Evolutionary conservation across 2,797 vertebrate genomes (phyloP).

Genomic region (Petrocephalus sullivani): DNA sequence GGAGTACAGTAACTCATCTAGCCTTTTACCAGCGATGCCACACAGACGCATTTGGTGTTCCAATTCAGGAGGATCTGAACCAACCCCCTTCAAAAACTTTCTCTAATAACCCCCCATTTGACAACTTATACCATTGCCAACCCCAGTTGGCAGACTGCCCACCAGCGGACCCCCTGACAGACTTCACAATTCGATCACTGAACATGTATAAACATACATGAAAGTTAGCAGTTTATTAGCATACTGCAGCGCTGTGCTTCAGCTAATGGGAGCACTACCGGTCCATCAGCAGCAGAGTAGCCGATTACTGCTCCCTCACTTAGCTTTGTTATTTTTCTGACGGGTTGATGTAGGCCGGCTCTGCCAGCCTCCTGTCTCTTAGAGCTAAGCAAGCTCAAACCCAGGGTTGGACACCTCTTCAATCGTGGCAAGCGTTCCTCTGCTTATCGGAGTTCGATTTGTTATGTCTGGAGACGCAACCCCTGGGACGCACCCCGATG

Average conservation of each 20-base stretch:
- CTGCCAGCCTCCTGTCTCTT: background rate
- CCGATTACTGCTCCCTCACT: background rate
- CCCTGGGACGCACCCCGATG: background rate
- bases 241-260: background rate
- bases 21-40: background rate
- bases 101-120: background rate
- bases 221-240: background rate
- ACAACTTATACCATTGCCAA: background rate
- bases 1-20: background rate
- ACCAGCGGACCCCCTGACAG: background rate
- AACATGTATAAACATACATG: background rate
- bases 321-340: background rate
- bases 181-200: background rate
- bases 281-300: background rate
- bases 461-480: background rate
- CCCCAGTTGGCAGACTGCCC: background rate
- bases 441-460: constrained; percentile 12
- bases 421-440: background rate
- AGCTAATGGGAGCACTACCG: background rate
- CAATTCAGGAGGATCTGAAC: background rate
- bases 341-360: background rate
- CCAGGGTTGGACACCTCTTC: background rate
- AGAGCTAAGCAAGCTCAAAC: background rate
- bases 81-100: background rate
- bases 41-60: background rate